Evolutionary conservation across 37 sponge, comb jelly and placozoan genomes (phyloP).

Genomic region (Crambe crambe): DNA sequence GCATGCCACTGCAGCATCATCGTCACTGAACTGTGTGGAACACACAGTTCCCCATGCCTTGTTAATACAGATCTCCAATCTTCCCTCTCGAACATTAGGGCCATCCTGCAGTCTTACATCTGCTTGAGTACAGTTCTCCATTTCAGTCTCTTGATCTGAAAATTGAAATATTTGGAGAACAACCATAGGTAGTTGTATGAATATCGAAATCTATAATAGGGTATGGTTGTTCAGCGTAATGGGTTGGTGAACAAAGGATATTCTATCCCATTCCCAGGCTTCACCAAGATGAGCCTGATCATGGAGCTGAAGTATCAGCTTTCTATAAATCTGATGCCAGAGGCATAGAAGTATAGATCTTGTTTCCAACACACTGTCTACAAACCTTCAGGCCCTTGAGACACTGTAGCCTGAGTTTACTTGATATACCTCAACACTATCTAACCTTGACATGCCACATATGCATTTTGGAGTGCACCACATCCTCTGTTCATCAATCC

Average conservation of each 20-base stretch:
- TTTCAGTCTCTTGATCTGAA: background rate
- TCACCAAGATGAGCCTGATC: no score
- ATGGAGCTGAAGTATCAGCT: no score
- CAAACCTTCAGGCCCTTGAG: no score
- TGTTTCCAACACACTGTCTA: background rate
- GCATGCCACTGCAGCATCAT: constrained; percentile 21
- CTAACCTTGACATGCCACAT: constrained; percentile 9
- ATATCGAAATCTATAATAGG: no score
- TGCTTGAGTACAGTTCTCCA: background rate
- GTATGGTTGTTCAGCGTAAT: no score
- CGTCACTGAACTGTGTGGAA: background rate
- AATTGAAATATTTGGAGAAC: background rate
- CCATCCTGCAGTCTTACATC: constrained; percentile 27
- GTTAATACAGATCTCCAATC: constrained; percentile 34
- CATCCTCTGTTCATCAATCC: background rate
- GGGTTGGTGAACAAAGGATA: no score
- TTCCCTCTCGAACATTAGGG: constrained; percentile 16
- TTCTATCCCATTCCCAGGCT: no score
- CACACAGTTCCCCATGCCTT: constrained; percentile 36
- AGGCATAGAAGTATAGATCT: background rate
- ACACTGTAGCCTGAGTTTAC: no score
- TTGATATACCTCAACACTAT: background rate
- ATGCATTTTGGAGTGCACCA: background rate
- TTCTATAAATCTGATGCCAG: no score
- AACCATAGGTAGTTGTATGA: no score